These are phyloP conservation scores for Rugalucina vietnamica DNA, from an alignment of 2,888 invertebrate genomes.

Conservation along the genomic window DNA sequence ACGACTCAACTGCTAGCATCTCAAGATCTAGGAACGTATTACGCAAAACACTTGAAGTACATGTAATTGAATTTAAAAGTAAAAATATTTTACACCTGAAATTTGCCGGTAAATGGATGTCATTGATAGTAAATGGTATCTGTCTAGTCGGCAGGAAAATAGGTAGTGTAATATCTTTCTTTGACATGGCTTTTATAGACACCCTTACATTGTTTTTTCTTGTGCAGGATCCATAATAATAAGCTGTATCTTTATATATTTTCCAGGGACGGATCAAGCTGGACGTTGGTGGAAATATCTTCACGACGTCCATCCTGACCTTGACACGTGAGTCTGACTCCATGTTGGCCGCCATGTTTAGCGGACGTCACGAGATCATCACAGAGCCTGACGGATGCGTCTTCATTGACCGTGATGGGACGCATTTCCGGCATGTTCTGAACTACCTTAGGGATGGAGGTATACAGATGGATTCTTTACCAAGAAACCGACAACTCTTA, in stretches of 20 bases:
- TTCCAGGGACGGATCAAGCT: slow-evolving; percentile 77
- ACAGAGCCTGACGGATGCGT: slow-evolving; percentile 77
- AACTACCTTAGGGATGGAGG: slow-evolving; percentile 81
- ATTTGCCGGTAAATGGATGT: too few species aligned
- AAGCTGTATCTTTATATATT: not conserved
- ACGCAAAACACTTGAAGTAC: too few species aligned
- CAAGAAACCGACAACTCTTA: slow-evolving; percentile 75
- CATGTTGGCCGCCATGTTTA: slow-evolving; percentile 81
- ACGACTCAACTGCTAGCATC: too few species aligned
- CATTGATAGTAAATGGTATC: too few species aligned
- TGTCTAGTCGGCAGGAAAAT: too few species aligned
- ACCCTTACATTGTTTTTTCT: too few species aligned
- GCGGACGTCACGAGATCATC: slow-evolving; percentile 76
- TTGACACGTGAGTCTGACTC: slow-evolving; percentile 79
- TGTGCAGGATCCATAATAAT: too few species aligned
- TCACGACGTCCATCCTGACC: slow-evolving; percentile 79
- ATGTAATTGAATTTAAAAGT: too few species aligned
- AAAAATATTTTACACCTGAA: too few species aligned
- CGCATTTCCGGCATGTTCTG: slow-evolving; percentile 80
- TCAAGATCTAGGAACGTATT: too few species aligned
- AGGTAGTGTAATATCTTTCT: too few species aligned
- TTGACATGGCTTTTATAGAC: too few species aligned
- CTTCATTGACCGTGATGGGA: slow-evolving; percentile 80
- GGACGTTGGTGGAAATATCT: slow-evolving; percentile 79
- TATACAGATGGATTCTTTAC: slow-evolving; percentile 75